These are phyloP conservation scores for Drosophila paracracens DNA, from an alignment of 2,888 invertebrate genomes.

Conservation along the genomic window DNA sequence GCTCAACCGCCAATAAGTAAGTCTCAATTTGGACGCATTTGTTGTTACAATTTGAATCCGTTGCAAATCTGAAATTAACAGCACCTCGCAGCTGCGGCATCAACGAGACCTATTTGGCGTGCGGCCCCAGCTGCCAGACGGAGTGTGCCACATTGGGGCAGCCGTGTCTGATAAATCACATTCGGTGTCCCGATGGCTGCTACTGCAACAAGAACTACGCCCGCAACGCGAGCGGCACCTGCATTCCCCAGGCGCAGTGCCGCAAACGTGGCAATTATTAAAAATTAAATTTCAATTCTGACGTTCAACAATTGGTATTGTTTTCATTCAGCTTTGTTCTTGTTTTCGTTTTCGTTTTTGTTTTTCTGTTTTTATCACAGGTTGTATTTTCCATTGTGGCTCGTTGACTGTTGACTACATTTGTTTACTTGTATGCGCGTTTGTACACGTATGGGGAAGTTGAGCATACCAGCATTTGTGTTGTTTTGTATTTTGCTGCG, in stretches of 20 bases:
- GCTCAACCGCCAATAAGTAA: conserved; percentile 48
- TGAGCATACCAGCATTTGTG: background rate
- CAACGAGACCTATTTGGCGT: conserved; percentile 71
- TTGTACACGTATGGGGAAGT: background rate
- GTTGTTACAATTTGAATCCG: background rate
- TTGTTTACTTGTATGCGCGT: background rate
- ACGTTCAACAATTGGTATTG: conserved; percentile 15
- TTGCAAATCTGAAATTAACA: conserved; percentile 5
- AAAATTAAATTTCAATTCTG: background rate
- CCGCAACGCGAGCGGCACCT: conserved; percentile 64
- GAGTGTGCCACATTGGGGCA: conserved; percentile 78
- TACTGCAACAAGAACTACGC: conserved; percentile 82
- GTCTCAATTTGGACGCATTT: conserved; percentile 8
- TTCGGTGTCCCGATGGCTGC: conserved; percentile 82
- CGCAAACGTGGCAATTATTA: conserved; percentile 1
- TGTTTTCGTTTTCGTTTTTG: background rate
- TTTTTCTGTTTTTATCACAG: conserved; percentile 3
- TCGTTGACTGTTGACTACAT: too few species aligned
- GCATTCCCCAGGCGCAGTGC: conserved; percentile 64
- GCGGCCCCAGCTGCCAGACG: conserved; percentile 81
- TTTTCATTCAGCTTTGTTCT: background rate
- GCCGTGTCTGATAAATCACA: conserved; percentile 70
- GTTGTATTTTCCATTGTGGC: background rate
- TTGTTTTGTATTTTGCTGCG: background rate
- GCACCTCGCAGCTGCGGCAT: conserved; percentile 64